Conservation (phyloP, 2,113 vertebrate species). For the Brachionichthys hirsutus region DNA sequence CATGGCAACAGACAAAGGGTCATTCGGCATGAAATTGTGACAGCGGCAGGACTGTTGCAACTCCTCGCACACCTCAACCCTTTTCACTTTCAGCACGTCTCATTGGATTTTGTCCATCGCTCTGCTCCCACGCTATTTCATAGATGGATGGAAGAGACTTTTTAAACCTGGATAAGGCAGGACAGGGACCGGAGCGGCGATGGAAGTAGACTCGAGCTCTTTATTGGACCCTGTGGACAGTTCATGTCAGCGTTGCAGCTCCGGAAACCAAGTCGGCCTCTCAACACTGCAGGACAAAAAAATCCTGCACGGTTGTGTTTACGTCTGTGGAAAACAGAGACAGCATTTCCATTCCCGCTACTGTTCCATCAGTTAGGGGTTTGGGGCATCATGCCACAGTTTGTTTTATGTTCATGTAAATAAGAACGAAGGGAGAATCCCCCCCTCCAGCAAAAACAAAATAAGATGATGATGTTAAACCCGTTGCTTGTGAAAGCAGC, state of each 20-base stretch:
- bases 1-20: conserved; percentile 64
- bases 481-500: not conserved
- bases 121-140: conserved; percentile 24
- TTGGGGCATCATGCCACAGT: conserved; percentile 26
- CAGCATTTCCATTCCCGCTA: conserved; percentile 25
- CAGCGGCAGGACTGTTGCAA: conserved; percentile 44
- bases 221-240: conserved; percentile 17
- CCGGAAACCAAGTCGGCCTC: not conserved
- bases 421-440: conserved; percentile 16
- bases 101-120: conserved; percentile 21
- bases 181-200: not conserved
- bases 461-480: no score
- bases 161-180: not conserved
- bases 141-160: conserved; percentile 1
- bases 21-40: conserved; percentile 67
- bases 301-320: not conserved
- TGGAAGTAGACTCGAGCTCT: conserved; percentile 2
- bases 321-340: conserved; percentile 17
- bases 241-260: conserved; percentile 14
- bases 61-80: conserved; percentile 17
- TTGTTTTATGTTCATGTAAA: conserved; percentile 13
- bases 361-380: conserved; percentile 34
- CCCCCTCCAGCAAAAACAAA: not conserved
- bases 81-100: conserved; percentile 18
- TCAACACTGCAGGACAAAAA: conserved; percentile 5